Base-by-base conservation (phyloP, 2,113 vertebrate genomes). In the Melanocharis versteri region DNA sequence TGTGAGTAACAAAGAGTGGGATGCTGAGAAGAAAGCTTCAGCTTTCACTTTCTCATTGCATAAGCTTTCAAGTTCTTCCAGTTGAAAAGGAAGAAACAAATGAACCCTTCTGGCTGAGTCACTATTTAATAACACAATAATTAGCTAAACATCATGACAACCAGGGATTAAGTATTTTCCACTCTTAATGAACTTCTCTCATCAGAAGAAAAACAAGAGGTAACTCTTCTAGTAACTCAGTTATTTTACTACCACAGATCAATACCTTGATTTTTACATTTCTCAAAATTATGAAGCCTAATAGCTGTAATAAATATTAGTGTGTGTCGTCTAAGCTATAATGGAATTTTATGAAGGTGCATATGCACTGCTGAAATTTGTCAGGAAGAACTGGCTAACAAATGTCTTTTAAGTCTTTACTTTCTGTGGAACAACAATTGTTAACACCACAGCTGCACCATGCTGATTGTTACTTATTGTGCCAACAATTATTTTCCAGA, bases 111-210 rank as follows among this genome's bases (percentile, higher is more conserved):
- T 93, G 48, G 31, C 40, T 94, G 88, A 96, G 57, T 82, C 88
- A 87, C 51, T 94, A 86, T 86, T 95, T 93, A 90, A 78, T 96
- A 93, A 83, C 37, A 37, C 33, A 81, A 88, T 93, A 88, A 96
- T 94, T 86, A 93, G 39, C 44, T 93, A 73, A 88, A 60, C 62
- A 66, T 47, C 39, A 83, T 81, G 85, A 90, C 71, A 83, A 71
- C 70, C 48, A 81, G 42, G 31, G n/a, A 92, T 96, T 93, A 83
- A 83, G 83, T 68, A 75, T 95, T 94, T 92, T 92, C 64, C 18
- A 68, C 35, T 94, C 35, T 70, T 83, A 94, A 48, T 88, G 58
- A 42, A 86, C 71, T 90, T 94, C 58, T 56, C 27, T 76, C 39
- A 78, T 42, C 56, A 78, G 47, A 92, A 77, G 35, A 66, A 90